Evolutionary conservation across 2,797 vertebrate species (phyloP).

Genomic region (Pseudochirops corinnae): DNA sequence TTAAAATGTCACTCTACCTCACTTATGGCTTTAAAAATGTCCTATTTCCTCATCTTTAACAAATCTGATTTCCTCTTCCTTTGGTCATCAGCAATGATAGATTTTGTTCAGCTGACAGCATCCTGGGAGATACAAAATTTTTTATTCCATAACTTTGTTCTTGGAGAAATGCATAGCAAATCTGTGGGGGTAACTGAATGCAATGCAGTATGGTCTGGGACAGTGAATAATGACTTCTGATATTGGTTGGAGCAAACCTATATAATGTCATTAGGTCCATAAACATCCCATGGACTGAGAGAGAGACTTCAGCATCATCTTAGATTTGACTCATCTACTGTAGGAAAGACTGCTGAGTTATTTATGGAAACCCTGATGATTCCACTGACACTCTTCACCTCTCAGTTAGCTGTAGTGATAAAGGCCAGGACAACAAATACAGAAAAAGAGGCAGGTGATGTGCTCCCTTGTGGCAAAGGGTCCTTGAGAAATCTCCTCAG

Average conservation of each 20-base stretch:
- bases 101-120: slow-evolving; percentile 34
- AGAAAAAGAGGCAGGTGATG: background rate
- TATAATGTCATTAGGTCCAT: slow-evolving; percentile 72
- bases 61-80: slow-evolving; percentile 61
- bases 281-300: slow-evolving; percentile 64
- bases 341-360: slow-evolving; percentile 52
- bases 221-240: slow-evolving; percentile 67
- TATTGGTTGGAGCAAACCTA: slow-evolving; percentile 70
- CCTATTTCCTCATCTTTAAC: slow-evolving; percentile 66
- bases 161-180: slow-evolving; percentile 54
- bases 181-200: slow-evolving; percentile 67
- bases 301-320: slow-evolving; percentile 60
- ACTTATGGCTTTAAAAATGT: slow-evolving; percentile 39
- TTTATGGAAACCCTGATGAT: slow-evolving; percentile 47
- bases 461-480: background rate
- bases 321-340: slow-evolving; percentile 32
- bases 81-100: slow-evolving; percentile 57
- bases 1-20: slow-evolving; percentile 50
- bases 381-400: slow-evolving; percentile 48
- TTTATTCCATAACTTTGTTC: slow-evolving; percentile 53
- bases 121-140: slow-evolving; percentile 54
- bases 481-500: background rate
- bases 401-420: background rate
- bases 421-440: background rate
- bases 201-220: slow-evolving; percentile 64